Evolutionary conservation across 1,140 invertebrate species (phyloP).

Genomic region (Pseudomyrmex gracilis): DNA sequence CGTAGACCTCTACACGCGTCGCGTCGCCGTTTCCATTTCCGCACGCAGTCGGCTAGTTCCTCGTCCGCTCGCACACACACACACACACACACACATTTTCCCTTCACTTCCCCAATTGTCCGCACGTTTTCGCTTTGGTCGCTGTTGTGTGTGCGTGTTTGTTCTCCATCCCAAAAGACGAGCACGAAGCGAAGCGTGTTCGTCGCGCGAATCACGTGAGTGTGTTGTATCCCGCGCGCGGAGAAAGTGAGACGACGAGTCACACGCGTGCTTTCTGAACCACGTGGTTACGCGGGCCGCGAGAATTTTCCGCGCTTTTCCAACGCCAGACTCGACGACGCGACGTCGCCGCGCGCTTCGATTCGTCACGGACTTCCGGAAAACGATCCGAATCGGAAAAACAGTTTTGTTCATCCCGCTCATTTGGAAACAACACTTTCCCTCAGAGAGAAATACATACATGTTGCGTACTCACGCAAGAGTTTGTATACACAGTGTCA

Average conservation of each 20-base stretch:
- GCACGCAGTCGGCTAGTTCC: constrained; percentile 1
- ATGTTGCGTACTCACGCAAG: no score
- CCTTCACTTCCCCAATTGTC: neutral
- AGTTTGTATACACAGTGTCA: no score
- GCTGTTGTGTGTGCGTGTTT: neutral
- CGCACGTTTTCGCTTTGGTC: neutral
- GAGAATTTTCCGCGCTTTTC: neutral
- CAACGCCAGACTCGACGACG: no score
- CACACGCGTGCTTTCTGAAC: neutral
- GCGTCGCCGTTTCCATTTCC: constrained; percentile 51
- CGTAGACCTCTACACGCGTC: constrained; percentile 71
- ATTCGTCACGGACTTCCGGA: no score
- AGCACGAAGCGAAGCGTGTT: neutral
- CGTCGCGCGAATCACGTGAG: constrained; percentile 22
- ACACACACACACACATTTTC: neutral
- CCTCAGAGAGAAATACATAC: no score
- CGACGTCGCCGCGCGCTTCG: no score
- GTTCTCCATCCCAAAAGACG: neutral
- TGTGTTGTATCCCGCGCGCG: neutral
- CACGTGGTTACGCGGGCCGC: constrained; percentile 23
- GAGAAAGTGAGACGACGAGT: neutral
- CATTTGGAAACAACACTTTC: no score
- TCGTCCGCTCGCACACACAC: neutral
- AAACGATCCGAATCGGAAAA: no score
- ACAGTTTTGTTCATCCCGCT: no score